Evolutionary conservation across 1,140 invertebrate genomes (phyloP), one percentile per base, ranked within the genome.

Genomic region (Calycopis cecrops): DNA sequence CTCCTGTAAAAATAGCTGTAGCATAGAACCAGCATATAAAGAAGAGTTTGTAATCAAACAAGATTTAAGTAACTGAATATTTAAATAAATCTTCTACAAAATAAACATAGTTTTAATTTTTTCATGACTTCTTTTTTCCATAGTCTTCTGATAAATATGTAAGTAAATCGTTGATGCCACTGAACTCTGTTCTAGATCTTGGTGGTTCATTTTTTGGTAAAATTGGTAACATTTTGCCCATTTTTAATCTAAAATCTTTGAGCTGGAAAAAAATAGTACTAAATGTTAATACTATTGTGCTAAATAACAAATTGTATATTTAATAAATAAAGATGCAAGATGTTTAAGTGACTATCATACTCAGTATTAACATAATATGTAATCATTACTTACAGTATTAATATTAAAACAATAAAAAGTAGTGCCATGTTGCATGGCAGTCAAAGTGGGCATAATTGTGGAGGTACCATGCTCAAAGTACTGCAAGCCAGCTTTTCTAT

Each of bases 41-140:
- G 85, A 90, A 67, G 97, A 98, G 89, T 94, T 92, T 88, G 65
- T 96, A 55, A 94, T 95, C 89, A 98, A 97, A 88, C 97, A 98
- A 89, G 96, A 98, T 88, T 94, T 88, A 62, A 71, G 56, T 62
- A 77, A 70, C 51, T 76, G 71, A 74, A 62, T 52, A 35, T 53
- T 62, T 72, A 71, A 67, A 62, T 62, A 58, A 62, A 57, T 40
- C 18, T 28, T 3, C 2, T 42, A 49, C 55, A 55, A 55, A 38
- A 61, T 21, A 49, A 40, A 14, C 4, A 52, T 28, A 21, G 28
- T 52, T 12, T 18, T 54, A 21, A n/a, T 52, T 60, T 49, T 52
- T 9, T 57, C n/a, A 42, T 35, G 44, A 54, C 53, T 42, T 12
- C 12, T 49, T 21, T 63, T 83, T 87, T 28, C 87, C 87, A 78